Base-by-base conservation (phyloP, 1,140 invertebrate species). In the silkworm (Bombyx mori) region DNA sequence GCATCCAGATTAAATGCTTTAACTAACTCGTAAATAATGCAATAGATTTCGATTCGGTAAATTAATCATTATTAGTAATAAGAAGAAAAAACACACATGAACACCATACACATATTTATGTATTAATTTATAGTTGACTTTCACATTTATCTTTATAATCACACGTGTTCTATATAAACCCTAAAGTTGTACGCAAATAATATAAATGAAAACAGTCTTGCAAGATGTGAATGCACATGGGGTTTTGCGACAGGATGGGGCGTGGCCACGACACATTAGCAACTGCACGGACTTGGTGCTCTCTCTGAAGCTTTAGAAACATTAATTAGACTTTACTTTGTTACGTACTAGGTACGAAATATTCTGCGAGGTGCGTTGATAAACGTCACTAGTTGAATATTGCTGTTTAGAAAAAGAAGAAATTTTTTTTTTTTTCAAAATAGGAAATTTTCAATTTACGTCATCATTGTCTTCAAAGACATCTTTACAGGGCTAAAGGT, bases 171-270 rank as follows among this genome's bases (percentile, higher is more conserved):
- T 35, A 35, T 35, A 35, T 35, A 35, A 35, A 35, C 26, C 2
- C 26, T 35, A 35, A 35, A 35, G 26, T 35, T 35, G 26, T 35
- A 35, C 26, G 26, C 26, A 35, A 35, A 35, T 35, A 35, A 35
- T 35, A 35, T 35, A 35, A 35, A 35, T 35, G 26, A 35, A 18
- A 35, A 35, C 26, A 35, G 26, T 35, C 26, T 35, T 35, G 26
- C 26, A 35, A 35, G 26, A 35, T 35, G 26, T 35, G 26, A 35
- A 35, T 35, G 26, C 26, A 35, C 26, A 35, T 35, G 26, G 26
- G 26, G 26, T 35, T 35, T 35, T 52, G 70, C 63, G 68, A 69
- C 79, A 73, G 79, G 79, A 82, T 79, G 68, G 62, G 79, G 79
- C 70, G 77, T 71, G 75, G 63, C 44, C 56, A 49, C 42, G 35